Evolutionary conservation across 2,888 invertebrate genomes (phyloP).

Genomic region (Tetragnatha montana): DNA sequence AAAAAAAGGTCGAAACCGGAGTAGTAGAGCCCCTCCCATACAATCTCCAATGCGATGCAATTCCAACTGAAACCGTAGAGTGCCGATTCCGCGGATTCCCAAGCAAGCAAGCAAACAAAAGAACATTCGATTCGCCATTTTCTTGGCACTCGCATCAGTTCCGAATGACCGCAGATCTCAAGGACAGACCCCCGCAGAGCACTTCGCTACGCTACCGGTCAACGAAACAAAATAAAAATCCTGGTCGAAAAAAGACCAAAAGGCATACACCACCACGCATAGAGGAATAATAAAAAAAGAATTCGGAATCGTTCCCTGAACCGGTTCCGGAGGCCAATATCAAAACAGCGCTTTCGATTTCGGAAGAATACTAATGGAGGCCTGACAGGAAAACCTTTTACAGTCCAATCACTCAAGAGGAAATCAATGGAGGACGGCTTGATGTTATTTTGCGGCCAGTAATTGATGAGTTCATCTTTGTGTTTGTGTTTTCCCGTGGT

Average conservation of each 20-base stretch:
- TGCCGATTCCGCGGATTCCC: not conserved
- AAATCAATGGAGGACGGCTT: not conserved
- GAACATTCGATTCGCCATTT: constrained; percentile 27
- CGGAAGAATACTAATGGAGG: not conserved
- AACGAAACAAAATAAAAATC: constrained; percentile 33
- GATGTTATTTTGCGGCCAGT: not conserved
- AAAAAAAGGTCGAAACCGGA: too few species aligned
- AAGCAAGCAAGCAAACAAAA: constrained; percentile 11
- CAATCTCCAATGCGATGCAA: too few species aligned
- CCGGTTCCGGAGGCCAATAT: not conserved
- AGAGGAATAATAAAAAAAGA: constrained; percentile 10
- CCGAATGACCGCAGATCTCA: constrained; percentile 42
- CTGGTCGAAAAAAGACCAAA: constrained; percentile 26
- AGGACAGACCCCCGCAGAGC: constrained; percentile 11
- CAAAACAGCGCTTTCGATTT: not conserved
- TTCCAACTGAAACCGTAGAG: not conserved
- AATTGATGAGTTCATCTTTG: not conserved
- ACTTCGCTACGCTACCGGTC: constrained; percentile 36
- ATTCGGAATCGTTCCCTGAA: not conserved
- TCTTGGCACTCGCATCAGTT: constrained; percentile 37
- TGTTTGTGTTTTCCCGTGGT: not conserved
- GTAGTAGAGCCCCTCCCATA: too few species aligned
- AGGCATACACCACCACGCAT: not conserved
- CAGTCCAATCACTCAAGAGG: not conserved
- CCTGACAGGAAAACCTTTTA: not conserved